Conservation (phyloP, 1,140 invertebrate species). For the Melitaea cinxia region DNA sequence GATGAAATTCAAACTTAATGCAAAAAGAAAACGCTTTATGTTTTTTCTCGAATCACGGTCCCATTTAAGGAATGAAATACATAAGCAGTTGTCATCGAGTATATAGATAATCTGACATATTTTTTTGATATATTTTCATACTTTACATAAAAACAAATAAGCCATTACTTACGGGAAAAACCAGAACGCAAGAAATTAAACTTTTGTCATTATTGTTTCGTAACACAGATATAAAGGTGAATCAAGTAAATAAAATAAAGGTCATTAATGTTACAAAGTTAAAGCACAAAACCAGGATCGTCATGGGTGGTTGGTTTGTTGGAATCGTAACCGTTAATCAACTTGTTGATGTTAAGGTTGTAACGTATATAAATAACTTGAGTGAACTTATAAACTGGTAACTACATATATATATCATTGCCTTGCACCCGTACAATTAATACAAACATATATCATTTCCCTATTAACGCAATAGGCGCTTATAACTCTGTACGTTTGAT, state of each 20-base stretch:
- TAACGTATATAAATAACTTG: not conserved
- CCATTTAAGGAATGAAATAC: too few relatives aligned
- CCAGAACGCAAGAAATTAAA: too few relatives aligned
- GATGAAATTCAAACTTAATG: too few relatives aligned
- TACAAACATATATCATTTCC: not conserved
- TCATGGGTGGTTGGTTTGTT: slow-evolving; percentile 13
- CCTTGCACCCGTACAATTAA: not conserved
- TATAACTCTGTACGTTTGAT: not conserved
- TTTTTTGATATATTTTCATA: too few relatives aligned
- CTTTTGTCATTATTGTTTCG: too few relatives aligned
- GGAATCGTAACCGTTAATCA: slow-evolving; percentile 6
- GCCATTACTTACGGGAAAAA: too few relatives aligned
- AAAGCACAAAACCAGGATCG: not conserved
- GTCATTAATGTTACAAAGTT: not conserved
- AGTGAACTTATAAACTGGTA: not conserved
- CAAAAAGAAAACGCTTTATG: too few relatives aligned
- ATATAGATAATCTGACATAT: too few relatives aligned
- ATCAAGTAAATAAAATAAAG: not conserved
- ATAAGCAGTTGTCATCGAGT: too few relatives aligned
- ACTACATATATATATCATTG: not conserved
- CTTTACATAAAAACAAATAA: too few relatives aligned
- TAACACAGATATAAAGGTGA: too few relatives aligned
- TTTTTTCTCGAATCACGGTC: too few relatives aligned
- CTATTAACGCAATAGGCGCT: not conserved
- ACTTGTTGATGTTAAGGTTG: slow-evolving; percentile 12